Conservation (phyloP, 2,888 invertebrate species). For the Agrotis ipsilon region DNA sequence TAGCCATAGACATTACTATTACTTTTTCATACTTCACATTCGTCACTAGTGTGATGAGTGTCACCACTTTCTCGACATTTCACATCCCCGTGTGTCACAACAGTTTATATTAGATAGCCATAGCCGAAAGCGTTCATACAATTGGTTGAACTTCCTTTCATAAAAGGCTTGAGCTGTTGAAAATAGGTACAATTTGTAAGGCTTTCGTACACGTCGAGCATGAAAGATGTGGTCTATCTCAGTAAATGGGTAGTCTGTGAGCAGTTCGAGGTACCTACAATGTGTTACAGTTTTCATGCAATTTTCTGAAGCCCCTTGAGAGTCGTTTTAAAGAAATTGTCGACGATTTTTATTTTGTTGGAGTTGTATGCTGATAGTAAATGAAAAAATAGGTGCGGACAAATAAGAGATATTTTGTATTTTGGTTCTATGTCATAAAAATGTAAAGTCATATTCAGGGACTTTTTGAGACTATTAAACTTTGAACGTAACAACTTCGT, state of each 20-base stretch:
- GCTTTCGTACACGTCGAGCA: slow-evolving; percentile 23
- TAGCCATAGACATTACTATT: background rate
- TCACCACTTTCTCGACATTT: background rate
- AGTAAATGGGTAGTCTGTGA: slow-evolving; percentile 29
- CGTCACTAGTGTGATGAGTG: background rate
- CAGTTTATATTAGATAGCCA: slow-evolving; percentile 39
- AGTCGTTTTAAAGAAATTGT: slow-evolving; percentile 33
- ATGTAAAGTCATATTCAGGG: no score
- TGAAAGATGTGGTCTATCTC: slow-evolving; percentile 45
- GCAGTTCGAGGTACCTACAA: slow-evolving; percentile 11
- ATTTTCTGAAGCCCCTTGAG: slow-evolving; percentile 21
- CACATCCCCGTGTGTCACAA: slow-evolving; percentile 16
- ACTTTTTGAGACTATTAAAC: no score
- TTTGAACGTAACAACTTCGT: no score
- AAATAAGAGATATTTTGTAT: no score
- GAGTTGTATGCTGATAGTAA: no score
- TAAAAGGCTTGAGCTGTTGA: slow-evolving; percentile 49
- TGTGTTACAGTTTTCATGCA: slow-evolving; percentile 16
- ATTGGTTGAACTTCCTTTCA: slow-evolving; percentile 60
- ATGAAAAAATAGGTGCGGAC: no score
- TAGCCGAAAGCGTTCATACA: slow-evolving; percentile 43
- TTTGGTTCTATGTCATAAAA: no score
- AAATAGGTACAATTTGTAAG: slow-evolving; percentile 59
- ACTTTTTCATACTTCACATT: no score
- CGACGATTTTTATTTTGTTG: background rate